A percentile compares a stretch with the other conserved stretches of the same genome.
phyloP scores from a whole-genome alignment of 2,797 vertebrate species.

The Toxotes lorentzi region DNA sequence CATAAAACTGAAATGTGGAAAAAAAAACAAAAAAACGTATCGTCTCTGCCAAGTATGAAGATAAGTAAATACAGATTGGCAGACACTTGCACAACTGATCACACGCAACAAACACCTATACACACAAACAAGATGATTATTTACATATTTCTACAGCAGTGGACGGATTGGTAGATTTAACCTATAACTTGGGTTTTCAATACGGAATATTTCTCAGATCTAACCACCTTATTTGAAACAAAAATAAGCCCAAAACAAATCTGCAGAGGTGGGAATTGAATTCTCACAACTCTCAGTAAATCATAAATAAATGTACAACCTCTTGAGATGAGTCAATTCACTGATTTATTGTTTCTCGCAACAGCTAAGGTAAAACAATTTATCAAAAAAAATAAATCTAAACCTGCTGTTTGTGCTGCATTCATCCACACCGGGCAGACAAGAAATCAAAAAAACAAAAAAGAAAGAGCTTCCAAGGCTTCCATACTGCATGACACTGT shows the following conservation, averaged over 20 bases:
- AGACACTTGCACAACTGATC: not conserved
- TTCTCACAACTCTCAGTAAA: not conserved
- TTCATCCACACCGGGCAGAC: not conserved
- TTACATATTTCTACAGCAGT: not conserved
- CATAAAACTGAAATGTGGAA: conserved; percentile 15
- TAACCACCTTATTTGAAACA: not conserved
- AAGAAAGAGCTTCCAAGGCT: not conserved
- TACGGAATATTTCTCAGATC: not conserved
- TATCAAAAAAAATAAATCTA: not conserved
- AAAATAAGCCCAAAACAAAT: not conserved
- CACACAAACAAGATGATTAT: not conserved
- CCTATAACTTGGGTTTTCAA: conserved; percentile 3
- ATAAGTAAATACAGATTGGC: conserved; percentile 12
- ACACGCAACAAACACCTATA: not conserved
- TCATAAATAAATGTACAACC: not conserved
- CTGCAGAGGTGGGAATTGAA: not conserved
- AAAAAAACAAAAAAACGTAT: not conserved
- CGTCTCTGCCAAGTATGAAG: conserved; percentile 13
- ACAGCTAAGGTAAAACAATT: not conserved
- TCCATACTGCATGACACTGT: not conserved
- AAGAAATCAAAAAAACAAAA: not conserved
- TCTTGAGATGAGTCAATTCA: not conserved
- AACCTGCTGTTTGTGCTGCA: not conserved
- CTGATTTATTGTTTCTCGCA: not conserved
- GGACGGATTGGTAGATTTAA: not conserved